Percentiles rank a stretch among this genome's conserved stretches.
These are phyloP conservation scores for Philhelius pedissequus DNA, from an alignment of 2,888 invertebrate species.

Conservation along the genomic window DNA sequence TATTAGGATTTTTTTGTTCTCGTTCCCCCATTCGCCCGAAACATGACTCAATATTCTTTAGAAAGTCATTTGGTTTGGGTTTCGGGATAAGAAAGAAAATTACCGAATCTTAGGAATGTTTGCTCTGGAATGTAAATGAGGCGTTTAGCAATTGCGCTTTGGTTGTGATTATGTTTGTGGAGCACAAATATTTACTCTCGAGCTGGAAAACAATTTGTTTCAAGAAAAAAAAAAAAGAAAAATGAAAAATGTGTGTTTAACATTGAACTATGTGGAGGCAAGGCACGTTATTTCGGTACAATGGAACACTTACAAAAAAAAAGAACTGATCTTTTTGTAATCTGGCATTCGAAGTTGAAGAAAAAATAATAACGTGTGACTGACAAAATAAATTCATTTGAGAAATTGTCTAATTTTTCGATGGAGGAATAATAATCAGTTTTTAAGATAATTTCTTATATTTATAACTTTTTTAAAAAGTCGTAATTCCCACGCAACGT, in stretches of 20 bases:
- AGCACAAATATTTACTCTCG: conserved; percentile 34
- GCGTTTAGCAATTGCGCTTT: conserved; percentile 59
- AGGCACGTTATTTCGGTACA: conserved; percentile 35
- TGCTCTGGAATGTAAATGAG: conserved; percentile 65
- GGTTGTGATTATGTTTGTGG: conserved; percentile 36
- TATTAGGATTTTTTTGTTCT: conserved; percentile 31
- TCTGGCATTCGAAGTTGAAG: background rate
- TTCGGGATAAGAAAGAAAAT: conserved; percentile 8
- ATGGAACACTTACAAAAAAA: background rate
- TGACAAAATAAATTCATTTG: background rate
- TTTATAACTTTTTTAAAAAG: background rate
- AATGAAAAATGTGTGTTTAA: conserved; percentile 20
- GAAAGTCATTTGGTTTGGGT: conserved; percentile 3
- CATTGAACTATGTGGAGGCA: conserved; percentile 15
- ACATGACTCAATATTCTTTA: conserved; percentile 9
- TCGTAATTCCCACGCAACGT: background rate
- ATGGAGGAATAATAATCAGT: background rate
- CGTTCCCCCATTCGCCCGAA: conserved; percentile 9
- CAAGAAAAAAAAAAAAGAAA: background rate
- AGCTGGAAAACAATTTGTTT: background rate
- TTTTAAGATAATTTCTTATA: background rate
- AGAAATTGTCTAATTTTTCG: background rate
- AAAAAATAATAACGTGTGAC: background rate
- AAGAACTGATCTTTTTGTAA: background rate
- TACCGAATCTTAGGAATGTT: conserved; percentile 45